A percentile compares a stretch with the other conserved stretches of the same genome.
Evolutionary conservation across 1,140 invertebrate species (phyloP).

Genomic region (Heliconius eleuchia): DNA sequence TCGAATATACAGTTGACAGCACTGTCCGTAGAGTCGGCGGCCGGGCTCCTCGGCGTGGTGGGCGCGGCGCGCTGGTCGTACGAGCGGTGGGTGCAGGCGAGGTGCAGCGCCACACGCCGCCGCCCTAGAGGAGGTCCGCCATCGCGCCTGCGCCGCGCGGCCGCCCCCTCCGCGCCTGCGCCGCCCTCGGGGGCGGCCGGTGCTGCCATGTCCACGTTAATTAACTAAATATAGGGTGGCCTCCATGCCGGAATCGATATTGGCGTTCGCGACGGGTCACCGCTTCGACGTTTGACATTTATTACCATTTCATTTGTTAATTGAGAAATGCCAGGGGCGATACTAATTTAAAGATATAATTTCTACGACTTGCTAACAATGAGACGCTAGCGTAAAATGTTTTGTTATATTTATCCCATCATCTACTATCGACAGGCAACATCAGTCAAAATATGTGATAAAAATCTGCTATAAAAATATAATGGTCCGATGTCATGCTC

Average conservation of each 20-base stretch:
- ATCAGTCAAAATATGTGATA: background rate
- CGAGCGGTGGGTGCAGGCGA: slow-evolving; percentile 84
- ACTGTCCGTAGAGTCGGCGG: background rate
- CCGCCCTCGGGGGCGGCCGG: slow-evolving; percentile 11
- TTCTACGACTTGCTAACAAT: background rate
- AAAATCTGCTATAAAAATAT: background rate
- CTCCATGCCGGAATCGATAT: slow-evolving; percentile 23
- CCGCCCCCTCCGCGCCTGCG: slow-evolving; percentile 20
- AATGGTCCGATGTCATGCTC: background rate
- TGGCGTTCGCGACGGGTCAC: slow-evolving; percentile 28
- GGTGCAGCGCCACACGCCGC: slow-evolving; percentile 41
- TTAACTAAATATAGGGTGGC: slow-evolving; percentile 33
- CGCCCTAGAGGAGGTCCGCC: slow-evolving; percentile 35
- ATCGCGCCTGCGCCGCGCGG: slow-evolving; percentile 28
- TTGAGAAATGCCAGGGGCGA: background rate
- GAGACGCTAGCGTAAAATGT: background rate
- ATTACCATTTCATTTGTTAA: background rate
- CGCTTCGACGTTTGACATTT: slow-evolving; percentile 15
- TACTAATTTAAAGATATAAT: background rate
- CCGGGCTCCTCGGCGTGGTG: no score
- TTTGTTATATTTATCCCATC: background rate
- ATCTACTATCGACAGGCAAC: background rate
- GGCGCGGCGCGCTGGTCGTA: background rate
- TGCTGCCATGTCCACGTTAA: slow-evolving; percentile 25
- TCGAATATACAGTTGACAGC: slow-evolving; percentile 10